Evolutionary conservation across 1,140 invertebrate genomes (phyloP), one percentile per base, ranked within the genome.

Genomic region (Oryzaephilus surinamensis): DNA sequence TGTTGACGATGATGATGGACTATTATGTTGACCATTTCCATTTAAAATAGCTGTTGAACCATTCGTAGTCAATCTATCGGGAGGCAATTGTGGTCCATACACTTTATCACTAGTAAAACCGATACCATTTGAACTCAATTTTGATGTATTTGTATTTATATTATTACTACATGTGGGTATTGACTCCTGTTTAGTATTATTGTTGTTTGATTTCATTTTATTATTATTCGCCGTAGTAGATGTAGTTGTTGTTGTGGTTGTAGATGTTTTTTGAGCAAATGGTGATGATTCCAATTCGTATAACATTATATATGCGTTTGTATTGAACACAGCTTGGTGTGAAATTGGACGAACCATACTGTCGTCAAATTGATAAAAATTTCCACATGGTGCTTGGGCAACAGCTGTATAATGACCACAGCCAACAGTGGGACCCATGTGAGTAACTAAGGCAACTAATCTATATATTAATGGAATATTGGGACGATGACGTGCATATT

Each of bases 391-490:
- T 6, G 84, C 79, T 56, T 83, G 76, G 3, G 86, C 88, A 51
- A 92, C 79, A 7, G 90, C 90, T 36, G 95, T 97, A 59, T 98
- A 99, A 69, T 99, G 96, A 0, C 96, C 96, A 64, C 89, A 94
- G 61, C 93, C 87, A 50, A 91, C 88, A 3, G 90, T 91, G 16
- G 86, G 76, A 2, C 96, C 95, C 59, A 97, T 79, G 63, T 99
- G 96, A 14, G 91, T 97, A 8, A 99, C 82, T 58, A 98, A 77
- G 30, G 92, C 89, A 30, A 87, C 85, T 27, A 99, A 67, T 60
- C 84, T 81, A 62, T 99, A 99, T 23, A 84, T 67, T 48, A 56
- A 43, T n/a, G 64, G 50, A 20, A 63, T 59, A n/a, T 58, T 61
- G 10, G 63, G 65, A 39, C 70, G 64, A 37, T 63, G 61, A 55